These are phyloP conservation scores for Ophion obscuratus DNA, from an alignment of 2,888 invertebrate genomes.

Conservation along the genomic window DNA sequence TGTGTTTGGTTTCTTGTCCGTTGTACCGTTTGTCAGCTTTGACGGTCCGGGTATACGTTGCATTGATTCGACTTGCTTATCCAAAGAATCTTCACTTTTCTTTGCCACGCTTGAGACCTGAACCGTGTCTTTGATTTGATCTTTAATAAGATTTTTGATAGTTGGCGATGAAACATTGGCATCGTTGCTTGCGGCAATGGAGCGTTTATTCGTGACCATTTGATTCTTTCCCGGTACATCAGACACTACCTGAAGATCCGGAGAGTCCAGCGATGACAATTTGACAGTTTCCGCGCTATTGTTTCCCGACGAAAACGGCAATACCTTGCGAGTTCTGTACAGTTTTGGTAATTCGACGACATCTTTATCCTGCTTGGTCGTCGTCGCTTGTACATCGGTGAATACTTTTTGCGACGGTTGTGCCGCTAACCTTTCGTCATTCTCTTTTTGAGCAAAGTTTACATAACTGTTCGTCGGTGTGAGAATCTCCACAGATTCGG, in stretches of 20 bases:
- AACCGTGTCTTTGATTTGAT: not conserved
- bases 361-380: constrained; percentile 39
- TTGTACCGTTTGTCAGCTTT: constrained; percentile 35
- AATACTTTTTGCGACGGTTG: constrained; percentile 20
- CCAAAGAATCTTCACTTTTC: constrained; percentile 51
- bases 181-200: constrained; percentile 7
- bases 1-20: constrained; percentile 80
- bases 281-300: constrained; percentile 34
- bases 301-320: constrained; percentile 26
- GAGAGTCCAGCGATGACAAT: constrained; percentile 17
- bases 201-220: constrained; percentile 12
- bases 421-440: not conserved
- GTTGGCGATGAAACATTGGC: constrained; percentile 7
- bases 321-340: constrained; percentile 34
- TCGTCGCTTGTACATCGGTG: not conserved
- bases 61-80: constrained; percentile 83
- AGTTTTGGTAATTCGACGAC: constrained; percentile 42
- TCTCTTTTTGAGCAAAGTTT: constrained; percentile 13
- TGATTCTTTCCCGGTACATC: constrained; percentile 34
- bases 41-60: not conserved
- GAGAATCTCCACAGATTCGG: constrained; percentile 38
- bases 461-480: constrained; percentile 19
- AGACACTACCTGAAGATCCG: constrained; percentile 56
- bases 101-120: not conserved
- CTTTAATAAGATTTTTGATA: constrained; percentile 6